Base-by-base conservation (phyloP, 2,888 invertebrate genomes). In the Nemotelus nigrinus region DNA sequence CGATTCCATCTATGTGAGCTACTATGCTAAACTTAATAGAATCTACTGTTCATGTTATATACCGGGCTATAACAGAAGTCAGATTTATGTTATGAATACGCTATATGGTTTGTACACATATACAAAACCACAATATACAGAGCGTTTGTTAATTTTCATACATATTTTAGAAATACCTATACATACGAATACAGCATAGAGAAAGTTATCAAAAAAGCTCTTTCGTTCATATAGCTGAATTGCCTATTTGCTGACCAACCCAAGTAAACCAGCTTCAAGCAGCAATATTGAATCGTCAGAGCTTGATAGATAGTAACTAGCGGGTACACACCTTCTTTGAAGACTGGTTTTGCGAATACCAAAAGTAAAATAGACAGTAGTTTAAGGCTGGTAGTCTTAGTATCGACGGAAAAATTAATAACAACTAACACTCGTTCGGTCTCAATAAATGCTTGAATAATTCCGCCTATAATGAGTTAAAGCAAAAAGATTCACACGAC, bases 1-100 rank as follows among this genome's bases (percentile, higher is more conserved):
- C 48, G 63, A 55, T 48, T 48, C 63, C 74, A 74, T 63, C 74
- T 74, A 74, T 63, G 74, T 74, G 63, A 74, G 74, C 25, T 25
- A 25, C 25, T 74, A 74, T 74, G 74, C 74, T 74, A 74, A 63
- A 50, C 70, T 74, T 5, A 25, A 63, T 58, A 44, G 47, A 47
- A 50, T 71, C 57, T 25, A 71, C 71, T 25, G 25, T 25, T 25
- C 25, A 25, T 25, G 25, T 39, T 6, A 3, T 47, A 3, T n/a
- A n/a, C 3, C n/a, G 25, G 3, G 65, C 43, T 47, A 5, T 41
- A 70, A 43, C 53, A 41, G 55, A 43, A 43, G 43, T 39, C 55
- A 44, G 39, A 50, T 50, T 53, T 39, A 41, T 50, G 25, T 50
- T 53, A 68, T 68, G n/a, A 7, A 8, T 7, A 45, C 44, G 47